Evolutionary conservation across 2,888 invertebrate species (phyloP), one percentile per base, ranked within the genome.

Genomic region (Pseudeuparius sepicola): DNA sequence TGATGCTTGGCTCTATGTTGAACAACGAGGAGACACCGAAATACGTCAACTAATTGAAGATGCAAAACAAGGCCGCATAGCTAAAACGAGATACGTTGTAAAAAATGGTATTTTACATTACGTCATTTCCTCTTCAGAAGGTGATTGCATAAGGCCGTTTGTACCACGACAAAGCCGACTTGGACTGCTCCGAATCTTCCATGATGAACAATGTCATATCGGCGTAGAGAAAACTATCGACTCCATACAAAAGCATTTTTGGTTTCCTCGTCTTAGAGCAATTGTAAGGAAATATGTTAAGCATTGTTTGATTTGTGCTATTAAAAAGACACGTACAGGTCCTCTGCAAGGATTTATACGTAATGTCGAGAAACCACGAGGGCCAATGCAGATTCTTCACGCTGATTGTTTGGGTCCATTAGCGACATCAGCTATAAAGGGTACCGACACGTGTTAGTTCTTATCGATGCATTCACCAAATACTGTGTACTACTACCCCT

Each of bases 191-290:
- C 38, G 46, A 11, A 30, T 50, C 11, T 49, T 50, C 27, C 47
- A 51, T 35, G 49, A 49, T 26, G 47, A 48, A 25, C 48, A 47
- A 24, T 49, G 47, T 24, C 48, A 48, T 24, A 29, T 51, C 9
- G 48, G 48, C 13, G 15, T 31, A 4, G 44, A 48, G 3, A 52
- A 50, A 34, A 50, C 49, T n/a, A 14, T 32, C 14, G 39, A 40
- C 11, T 44, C 41, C 4, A 50, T 52, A 9, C 1, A 5, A 11
- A 10, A 38, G 25, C 41, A 49, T 35, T 51, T 51, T 35, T 49
- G 46, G 47, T 51, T 51, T 37, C 49, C 48, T n/a, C 27, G 37
- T n/a, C 24, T 50, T 24, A 34, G 45, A 31, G 23, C 24, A 6
- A 51, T 48, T 36, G 40, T 49, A 2, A 45, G 43, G n/a, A n/a